A percentile compares a stretch with the other conserved stretches of the same genome.
Evolutionary conservation across 2,113 vertebrate genomes (phyloP).

Genomic region (Embiotoca jacksoni): DNA sequence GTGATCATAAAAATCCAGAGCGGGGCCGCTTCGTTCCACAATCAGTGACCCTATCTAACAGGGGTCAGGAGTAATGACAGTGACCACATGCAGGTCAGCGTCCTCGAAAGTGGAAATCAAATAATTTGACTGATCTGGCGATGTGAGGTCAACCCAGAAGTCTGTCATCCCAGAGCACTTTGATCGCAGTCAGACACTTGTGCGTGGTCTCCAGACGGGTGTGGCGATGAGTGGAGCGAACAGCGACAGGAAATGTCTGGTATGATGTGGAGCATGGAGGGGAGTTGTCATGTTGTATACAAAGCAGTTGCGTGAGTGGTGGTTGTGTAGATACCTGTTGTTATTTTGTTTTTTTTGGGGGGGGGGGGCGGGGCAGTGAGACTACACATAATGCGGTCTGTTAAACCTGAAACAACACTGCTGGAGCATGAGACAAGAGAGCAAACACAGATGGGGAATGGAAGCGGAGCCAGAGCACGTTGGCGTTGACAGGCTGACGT

Average conservation of each 20-base stretch:
- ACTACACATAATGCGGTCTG: slow-evolving; percentile 24
- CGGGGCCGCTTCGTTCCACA: background rate
- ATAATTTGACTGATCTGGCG: slow-evolving; percentile 17
- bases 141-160: slow-evolving; percentile 23
- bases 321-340: slow-evolving; percentile 5
- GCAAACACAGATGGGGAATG: slow-evolving; percentile 42
- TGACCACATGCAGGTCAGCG: slow-evolving; percentile 12
- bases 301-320: background rate
- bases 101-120: slow-evolving; percentile 32
- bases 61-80: slow-evolving; percentile 44
- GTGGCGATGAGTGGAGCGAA: slow-evolving; percentile 26
- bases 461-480: slow-evolving; percentile 30
- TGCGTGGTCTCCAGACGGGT: slow-evolving; percentile 21
- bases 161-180: slow-evolving; percentile 4
- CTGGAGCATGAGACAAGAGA: slow-evolving; percentile 35
- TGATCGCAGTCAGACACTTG: slow-evolving; percentile 28
- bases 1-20: slow-evolving; percentile 37
- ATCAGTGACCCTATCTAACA: slow-evolving; percentile 51
- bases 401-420: slow-evolving; percentile 24
- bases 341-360: too few relatives aligned
- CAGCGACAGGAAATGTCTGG: slow-evolving; percentile 14
- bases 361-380: slow-evolving; percentile 9
- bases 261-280: slow-evolving; percentile 25
- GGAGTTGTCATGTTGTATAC: slow-evolving; percentile 13
- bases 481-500: slow-evolving; percentile 12